phyloP scores from a whole-genome alignment of 2,888 invertebrate genomes.

The Sclerodermus sp. region DNA sequence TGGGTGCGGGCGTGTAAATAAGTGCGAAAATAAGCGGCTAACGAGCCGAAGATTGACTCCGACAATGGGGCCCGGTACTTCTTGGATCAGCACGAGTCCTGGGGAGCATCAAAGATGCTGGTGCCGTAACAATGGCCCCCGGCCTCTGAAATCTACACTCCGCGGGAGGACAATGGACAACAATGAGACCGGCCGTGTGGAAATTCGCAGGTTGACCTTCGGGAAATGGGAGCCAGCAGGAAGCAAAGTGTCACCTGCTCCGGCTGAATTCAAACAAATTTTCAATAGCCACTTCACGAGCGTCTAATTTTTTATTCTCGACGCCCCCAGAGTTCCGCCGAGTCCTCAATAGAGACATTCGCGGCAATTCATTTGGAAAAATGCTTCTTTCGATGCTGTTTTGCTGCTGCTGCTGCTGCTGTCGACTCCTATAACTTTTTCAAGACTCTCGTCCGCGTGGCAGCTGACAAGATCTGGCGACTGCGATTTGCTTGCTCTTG shows the following conservation, averaged over 20 bases:
- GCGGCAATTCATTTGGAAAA: conserved; percentile 49
- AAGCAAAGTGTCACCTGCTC: conserved; percentile 43
- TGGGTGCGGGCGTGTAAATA: conserved; percentile 39
- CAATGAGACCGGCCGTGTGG: conserved; percentile 43
- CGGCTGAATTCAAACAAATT: conserved; percentile 53
- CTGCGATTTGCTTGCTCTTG: too few species aligned
- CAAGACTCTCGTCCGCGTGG: too few species aligned
- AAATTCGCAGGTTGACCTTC: conserved; percentile 53
- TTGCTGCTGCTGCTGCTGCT: too few species aligned
- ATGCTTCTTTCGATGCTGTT: conserved; percentile 14
- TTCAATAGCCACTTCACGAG: conserved; percentile 46
- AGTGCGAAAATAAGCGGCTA: conserved; percentile 56
- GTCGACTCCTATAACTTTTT: too few species aligned
- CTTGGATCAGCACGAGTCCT: conserved; percentile 35
- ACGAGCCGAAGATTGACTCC: conserved; percentile 57
- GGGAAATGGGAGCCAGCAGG: conserved; percentile 8
- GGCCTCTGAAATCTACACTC: conserved; percentile 51
- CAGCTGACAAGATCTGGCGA: too few species aligned
- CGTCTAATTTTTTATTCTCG: conserved; percentile 47
- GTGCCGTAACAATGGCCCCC: conserved; percentile 42
- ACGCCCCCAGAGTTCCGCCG: conserved; percentile 8
- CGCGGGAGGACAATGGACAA: conserved; percentile 29
- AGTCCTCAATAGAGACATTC: conserved; percentile 11
- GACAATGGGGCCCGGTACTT: conserved; percentile 35
- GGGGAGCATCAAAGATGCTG: conserved; percentile 33